Percentiles rank a stretch among this genome's conserved stretches.
Conservation (phyloP, 2,888 invertebrate species). For the Cyclophora albipunctata region DNA sequence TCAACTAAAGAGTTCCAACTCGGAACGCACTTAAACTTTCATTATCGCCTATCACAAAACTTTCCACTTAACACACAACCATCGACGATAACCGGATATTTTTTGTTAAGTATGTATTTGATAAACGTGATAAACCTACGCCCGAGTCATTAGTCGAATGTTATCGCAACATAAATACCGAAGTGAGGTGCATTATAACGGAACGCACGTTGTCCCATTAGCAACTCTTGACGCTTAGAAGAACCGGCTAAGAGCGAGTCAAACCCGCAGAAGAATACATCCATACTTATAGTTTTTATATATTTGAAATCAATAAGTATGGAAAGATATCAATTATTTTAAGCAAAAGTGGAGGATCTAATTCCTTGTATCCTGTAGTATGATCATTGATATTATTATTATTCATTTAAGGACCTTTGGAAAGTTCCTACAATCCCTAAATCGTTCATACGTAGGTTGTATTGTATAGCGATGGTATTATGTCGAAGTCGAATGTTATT, state of each 20-base stretch:
- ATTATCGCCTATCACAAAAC: constrained; percentile 8
- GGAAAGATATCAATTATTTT: too few relatives aligned
- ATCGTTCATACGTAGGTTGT: not conserved
- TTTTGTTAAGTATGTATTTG: constrained; percentile 2
- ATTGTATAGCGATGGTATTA: not conserved
- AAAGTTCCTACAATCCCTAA: not conserved
- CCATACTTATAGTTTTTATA: too few relatives aligned
- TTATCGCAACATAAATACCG: constrained; percentile 15
- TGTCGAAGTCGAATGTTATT: too few relatives aligned
- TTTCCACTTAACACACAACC: constrained; percentile 6
- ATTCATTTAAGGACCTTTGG: not conserved
- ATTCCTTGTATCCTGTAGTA: too few relatives aligned
- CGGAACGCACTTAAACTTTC: not conserved
- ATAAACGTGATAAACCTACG: constrained; percentile 16
- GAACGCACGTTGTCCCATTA: constrained; percentile 43
- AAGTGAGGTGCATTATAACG: constrained; percentile 24
- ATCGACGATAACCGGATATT: constrained; percentile 1
- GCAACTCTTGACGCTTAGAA: constrained; percentile 10
- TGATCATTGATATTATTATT: too few relatives aligned
- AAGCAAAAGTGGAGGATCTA: too few relatives aligned
- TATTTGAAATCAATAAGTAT: too few relatives aligned
- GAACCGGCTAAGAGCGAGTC: not conserved
- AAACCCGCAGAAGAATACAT: too few relatives aligned
- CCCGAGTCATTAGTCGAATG: constrained; percentile 16
- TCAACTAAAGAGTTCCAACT: too few relatives aligned